Conservation (phyloP, 2,888 invertebrate species). For the Hydrotaea diabolus region DNA sequence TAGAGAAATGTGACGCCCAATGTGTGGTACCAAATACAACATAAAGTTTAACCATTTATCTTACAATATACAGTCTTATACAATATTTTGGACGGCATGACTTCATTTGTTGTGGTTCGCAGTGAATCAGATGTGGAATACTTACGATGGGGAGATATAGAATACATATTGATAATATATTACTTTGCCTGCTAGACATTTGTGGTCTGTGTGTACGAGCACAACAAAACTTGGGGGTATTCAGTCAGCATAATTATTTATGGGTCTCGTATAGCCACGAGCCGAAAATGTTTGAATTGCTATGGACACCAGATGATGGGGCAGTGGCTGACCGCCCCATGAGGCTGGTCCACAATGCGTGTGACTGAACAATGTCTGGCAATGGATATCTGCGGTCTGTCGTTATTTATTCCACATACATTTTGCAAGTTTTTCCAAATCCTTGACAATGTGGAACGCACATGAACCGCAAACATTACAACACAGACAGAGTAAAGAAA, state of each 20-base stretch:
- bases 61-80: too few species aligned
- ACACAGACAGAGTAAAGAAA: conserved; percentile 4
- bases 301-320: conserved; percentile 7
- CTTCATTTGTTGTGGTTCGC: conserved; percentile 13
- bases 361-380: too few species aligned
- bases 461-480: conserved; percentile 8
- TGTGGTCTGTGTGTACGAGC: not conserved
- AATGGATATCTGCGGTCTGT: too few species aligned
- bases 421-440: conserved; percentile 71
- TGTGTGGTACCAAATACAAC: too few species aligned
- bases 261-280: conserved; percentile 29
- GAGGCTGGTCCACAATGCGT: not conserved
- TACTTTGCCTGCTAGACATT: conserved; percentile 16
- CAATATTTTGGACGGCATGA: not conserved
- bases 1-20: too few species aligned
- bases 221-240: not conserved
- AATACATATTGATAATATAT: conserved; percentile 25
- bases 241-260: conserved; percentile 55
- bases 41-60: too few species aligned
- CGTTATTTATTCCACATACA: too few species aligned
- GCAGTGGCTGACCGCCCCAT: too few species aligned
- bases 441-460: conserved; percentile 64
- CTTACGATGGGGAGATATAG: not conserved
- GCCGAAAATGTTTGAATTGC: not conserved
- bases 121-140: conserved; percentile 9